A percentile compares a stretch with the other conserved stretches of the same genome.
Conservation (phyloP, 2,113 vertebrate genomes). For the Phylloscopus trochilus region DNA sequence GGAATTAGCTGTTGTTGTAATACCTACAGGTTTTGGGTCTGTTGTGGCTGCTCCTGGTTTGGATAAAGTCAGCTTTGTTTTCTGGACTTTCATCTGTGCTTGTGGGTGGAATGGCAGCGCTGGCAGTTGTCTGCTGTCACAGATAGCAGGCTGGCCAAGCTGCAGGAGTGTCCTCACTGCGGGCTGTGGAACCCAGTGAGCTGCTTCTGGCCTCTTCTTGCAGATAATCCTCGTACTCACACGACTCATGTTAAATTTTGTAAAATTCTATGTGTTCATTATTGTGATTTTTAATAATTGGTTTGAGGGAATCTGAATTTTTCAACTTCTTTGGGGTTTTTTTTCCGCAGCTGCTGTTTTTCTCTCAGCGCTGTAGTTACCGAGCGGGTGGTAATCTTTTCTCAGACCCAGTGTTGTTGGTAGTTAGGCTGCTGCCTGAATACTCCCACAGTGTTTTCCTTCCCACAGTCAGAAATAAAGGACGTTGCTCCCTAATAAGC, state of each 20-base stretch:
- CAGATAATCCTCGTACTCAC: neutral
- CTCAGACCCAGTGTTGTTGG: neutral
- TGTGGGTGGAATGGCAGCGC: neutral
- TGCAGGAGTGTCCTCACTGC: neutral
- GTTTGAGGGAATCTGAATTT: neutral
- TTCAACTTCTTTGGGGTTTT: neutral
- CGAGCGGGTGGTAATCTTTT: neutral
- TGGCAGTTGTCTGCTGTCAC: neutral
- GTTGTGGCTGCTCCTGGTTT: neutral
- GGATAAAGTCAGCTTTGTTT: neutral
- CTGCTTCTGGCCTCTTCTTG: neutral
- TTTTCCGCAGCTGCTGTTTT: neutral
- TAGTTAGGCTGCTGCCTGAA: conserved; percentile 2
- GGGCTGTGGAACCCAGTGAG: accelerated
- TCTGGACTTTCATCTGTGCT: neutral
- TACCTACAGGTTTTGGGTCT: accelerated
- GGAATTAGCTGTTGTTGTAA: neutral
- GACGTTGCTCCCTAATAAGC: neutral
- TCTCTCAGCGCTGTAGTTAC: neutral
- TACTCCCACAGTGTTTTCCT: conserved; percentile 29
- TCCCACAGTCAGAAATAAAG: conserved; percentile 20
- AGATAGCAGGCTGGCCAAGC: neutral
- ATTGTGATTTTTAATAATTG: neutral
- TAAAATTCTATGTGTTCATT: neutral
- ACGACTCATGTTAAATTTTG: neutral